Evolutionary conservation across 2,797 vertebrate genomes (phyloP).

Genomic region (Potorous gilbertii): DNA sequence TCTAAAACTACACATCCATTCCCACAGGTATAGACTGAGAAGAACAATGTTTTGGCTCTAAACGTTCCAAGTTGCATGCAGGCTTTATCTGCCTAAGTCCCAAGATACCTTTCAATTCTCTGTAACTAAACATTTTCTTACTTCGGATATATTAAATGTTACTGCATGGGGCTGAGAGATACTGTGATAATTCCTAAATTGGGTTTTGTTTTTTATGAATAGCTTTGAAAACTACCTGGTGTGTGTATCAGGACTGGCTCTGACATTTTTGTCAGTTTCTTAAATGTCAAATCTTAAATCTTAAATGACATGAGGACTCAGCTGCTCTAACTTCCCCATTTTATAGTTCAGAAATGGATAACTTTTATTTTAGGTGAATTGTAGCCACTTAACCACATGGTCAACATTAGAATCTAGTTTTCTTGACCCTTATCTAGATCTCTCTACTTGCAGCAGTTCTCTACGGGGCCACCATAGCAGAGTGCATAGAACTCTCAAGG

Average conservation of each 20-base stretch:
- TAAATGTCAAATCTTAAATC: background rate
- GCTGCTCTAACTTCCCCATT: background rate
- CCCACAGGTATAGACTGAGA: slow-evolving; percentile 31
- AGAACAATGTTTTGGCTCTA: slow-evolving; percentile 34
- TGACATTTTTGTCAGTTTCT: background rate
- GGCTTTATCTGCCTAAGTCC: slow-evolving; percentile 18
- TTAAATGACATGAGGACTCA: background rate
- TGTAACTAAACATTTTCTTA: slow-evolving; percentile 37
- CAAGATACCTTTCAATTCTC: slow-evolving; percentile 33
- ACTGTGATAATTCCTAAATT: background rate
- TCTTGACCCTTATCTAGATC: background rate
- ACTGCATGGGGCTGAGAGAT: background rate
- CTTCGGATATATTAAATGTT: slow-evolving; percentile 21
- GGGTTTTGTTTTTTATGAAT: background rate
- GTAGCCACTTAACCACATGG: background rate
- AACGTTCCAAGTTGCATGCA: slow-evolving; percentile 49
- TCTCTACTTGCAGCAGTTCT: background rate
- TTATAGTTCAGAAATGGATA: background rate
- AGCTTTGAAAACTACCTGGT: background rate
- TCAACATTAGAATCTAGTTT: background rate
- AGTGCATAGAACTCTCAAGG: background rate
- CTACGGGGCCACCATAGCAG: background rate
- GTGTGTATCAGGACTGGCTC: background rate
- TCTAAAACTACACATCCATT: slow-evolving; percentile 28
- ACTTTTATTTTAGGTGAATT: background rate